Evolutionary conservation across 2,888 invertebrate genomes (phyloP), one percentile per base, ranked within the genome.

Genomic region (Pseudococcus viburni): DNA sequence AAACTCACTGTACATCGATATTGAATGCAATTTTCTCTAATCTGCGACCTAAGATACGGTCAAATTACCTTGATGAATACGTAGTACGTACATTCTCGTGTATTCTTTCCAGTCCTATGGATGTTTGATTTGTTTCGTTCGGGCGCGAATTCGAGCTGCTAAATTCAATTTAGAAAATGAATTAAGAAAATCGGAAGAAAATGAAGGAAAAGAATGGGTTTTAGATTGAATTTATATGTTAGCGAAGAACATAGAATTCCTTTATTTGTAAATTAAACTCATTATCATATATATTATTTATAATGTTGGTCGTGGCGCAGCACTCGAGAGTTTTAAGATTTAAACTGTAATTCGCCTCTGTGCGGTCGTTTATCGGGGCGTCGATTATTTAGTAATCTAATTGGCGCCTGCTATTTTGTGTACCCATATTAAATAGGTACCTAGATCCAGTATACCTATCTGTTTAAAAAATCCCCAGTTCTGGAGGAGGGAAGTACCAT

Each of bases 221-320:
- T 22, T 12, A 68, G 68, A 68, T 68, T 68, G 26, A 22, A 68
- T 68, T 68, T 68, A 68, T 68, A 33, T 33, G 68, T 68, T 26
- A 12, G 68, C 26, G 26, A 8, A 15, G 19, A 22, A 68, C 68
- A 68, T 26, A 68, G 22, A 68, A 68, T 22, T 68, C 11, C 68
- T 68, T 68, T 68, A 68, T 68, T 68, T 26, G 68, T 9, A 68
- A 68, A 68, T 68, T 68, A 68, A 68, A 68, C 68, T 68, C 68
- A 68, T 68, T 68, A 68, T 68, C 68, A 68, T 68, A 68, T 68
- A 68, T 68, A 68, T 68, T 68, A 68, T 68, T 68, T 68, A 68
- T 68, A 68, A 51, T 15, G 51, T 4, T 51, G 51, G 51, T 51
- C 17, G 15, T 51, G 5, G 51, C 15, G 12, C 12, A 11, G 46